Evolutionary conservation across 2,888 invertebrate genomes (phyloP), one percentile per base, ranked within the genome.

Genomic region (Busseola fusca): DNA sequence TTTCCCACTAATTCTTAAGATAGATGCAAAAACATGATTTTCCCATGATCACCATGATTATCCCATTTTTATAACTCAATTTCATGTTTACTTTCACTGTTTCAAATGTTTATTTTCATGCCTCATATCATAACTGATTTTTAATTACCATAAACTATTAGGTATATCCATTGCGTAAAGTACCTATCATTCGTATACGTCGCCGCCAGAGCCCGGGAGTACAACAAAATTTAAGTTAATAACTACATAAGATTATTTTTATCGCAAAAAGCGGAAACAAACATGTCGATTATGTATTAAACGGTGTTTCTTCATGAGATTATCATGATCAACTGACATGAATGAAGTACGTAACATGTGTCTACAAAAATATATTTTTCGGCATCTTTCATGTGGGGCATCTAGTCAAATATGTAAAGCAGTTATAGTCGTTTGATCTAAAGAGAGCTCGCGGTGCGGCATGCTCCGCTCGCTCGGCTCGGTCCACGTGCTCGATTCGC

Each of bases 331-430:
- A 69, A 72, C 18, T 67, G 57, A 62, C 52, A 57, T 64, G 42
- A 71, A 50, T 63, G 40, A 64, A 81, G 64, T 69, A 81, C 56
- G 37, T 64, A 64, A 81, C 25, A 25, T 57, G 50, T 64, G 58
- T 67, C 82, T 80, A 82, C 79, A 80, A 82, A 80, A 80, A 80
- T 80, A 80, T 81, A 79, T 78, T 64, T 30, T 65, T 58, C 58
- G 67, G 69, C 45, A 82, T 78, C 34, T 66, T 64, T 67, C n/a
- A 66, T 42, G 68, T 62, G 78, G 73, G 73, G 71, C 73, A 69
- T 64, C 65, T 66, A 79, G 73, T 54, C 65, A 66, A 77, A 60
- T 69, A 62, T 78, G 73, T 78, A 73, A 73, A 78, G 73, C 60
- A 62, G 73, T 70, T 73, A 62, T 62, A 72, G 64, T 64, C 56